These are phyloP conservation scores for Ferdinandea cuprea DNA, from an alignment of 2,888 invertebrate genomes.

Conservation along the genomic window DNA sequence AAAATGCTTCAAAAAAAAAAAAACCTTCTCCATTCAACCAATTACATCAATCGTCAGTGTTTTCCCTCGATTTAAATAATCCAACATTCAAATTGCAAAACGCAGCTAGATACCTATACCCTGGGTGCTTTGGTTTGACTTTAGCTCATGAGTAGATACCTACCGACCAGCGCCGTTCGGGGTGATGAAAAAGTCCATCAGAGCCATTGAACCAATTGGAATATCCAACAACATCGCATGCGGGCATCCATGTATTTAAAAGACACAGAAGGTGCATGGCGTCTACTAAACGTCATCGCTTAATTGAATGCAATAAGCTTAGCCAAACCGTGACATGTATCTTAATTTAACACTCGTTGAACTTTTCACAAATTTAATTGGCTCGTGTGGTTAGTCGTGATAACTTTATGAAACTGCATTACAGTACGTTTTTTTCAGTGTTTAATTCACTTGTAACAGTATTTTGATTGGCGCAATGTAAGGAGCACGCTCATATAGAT, in stretches of 20 bases:
- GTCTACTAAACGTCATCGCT: slow-evolving; percentile 64
- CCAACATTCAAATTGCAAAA: too few relatives aligned
- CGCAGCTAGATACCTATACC: slow-evolving; percentile 3
- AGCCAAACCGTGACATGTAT: slow-evolving; percentile 67
- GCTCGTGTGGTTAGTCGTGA: slow-evolving; percentile 50
- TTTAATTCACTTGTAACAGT: slow-evolving; percentile 34
- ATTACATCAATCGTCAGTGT: too few relatives aligned
- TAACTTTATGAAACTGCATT: slow-evolving; percentile 40
- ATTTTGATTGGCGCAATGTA: slow-evolving; percentile 50
- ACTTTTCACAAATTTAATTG: slow-evolving; percentile 73
- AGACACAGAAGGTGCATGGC: slow-evolving; percentile 42
- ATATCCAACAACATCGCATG: slow-evolving; percentile 15
- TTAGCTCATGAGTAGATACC: too few relatives aligned
- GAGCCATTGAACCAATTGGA: slow-evolving; percentile 19
- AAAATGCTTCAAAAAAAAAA: too few relatives aligned
- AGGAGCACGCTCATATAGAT: not conserved
- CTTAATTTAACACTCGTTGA: slow-evolving; percentile 71
- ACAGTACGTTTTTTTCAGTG: slow-evolving; percentile 20
- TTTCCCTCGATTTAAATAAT: too few relatives aligned
- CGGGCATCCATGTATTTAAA: slow-evolving; percentile 4
- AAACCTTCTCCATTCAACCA: too few relatives aligned
- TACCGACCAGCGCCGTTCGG: too few relatives aligned
- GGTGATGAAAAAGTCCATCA: too few relatives aligned
- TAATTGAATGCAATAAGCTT: slow-evolving; percentile 48
- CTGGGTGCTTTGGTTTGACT: too few relatives aligned